These are phyloP conservation scores for Crenuchus spilurus DNA, from an alignment of 2,797 vertebrate genomes.

Conservation along the genomic window DNA sequence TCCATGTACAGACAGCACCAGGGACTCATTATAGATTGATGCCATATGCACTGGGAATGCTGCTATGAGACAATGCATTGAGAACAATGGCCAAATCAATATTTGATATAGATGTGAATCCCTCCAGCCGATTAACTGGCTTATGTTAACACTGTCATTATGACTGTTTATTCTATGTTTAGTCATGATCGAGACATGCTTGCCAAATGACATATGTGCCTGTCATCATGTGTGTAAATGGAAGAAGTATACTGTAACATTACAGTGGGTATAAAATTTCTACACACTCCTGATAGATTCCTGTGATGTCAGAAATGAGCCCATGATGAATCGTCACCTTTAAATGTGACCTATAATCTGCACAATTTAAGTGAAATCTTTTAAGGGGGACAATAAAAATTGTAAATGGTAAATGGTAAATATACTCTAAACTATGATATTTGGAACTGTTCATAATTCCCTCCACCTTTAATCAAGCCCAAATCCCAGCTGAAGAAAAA, in stretches of 20 bases:
- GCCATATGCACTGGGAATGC: conserved; percentile 6
- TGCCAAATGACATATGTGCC: not conserved
- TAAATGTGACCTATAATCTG: too few relatives aligned
- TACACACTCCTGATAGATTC: too few relatives aligned
- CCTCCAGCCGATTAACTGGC: not conserved
- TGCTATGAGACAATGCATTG: conserved; percentile 18
- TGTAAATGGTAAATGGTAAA: too few relatives aligned
- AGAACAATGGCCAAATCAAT: conserved; percentile 38
- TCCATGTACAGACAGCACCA: conserved; percentile 11
- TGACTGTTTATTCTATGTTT: not conserved
- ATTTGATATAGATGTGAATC: conserved; percentile 20
- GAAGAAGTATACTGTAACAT: not conserved
- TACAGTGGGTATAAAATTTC: too few relatives aligned
- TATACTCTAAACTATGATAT: too few relatives aligned
- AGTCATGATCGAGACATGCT: not conserved
- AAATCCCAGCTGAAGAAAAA: too few relatives aligned
- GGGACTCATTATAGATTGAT: conserved; percentile 24
- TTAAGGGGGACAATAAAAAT: not conserved
- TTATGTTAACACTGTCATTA: not conserved
- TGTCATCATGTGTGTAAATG: not conserved
- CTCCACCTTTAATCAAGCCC: too few relatives aligned
- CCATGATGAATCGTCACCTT: too few relatives aligned
- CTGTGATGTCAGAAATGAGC: too few relatives aligned
- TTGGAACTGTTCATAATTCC: too few relatives aligned
- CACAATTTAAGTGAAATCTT: not conserved